Evolutionary conservation across 2,113 vertebrate species (phyloP), one percentile per base, ranked within the genome.

Genomic region (Takifugu bimaculatus): DNA sequence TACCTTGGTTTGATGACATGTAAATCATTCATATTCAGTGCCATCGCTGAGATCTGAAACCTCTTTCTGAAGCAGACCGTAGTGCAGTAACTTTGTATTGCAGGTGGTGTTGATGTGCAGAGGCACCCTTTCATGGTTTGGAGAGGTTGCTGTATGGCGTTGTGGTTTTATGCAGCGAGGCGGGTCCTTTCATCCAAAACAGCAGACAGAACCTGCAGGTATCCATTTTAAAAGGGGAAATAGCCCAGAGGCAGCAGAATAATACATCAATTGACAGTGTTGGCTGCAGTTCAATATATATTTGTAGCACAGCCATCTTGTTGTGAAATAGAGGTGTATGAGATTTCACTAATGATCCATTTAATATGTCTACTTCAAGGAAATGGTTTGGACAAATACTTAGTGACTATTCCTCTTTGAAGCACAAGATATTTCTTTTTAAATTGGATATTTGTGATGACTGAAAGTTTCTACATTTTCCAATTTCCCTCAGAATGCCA

Each of bases 91-190:
- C 35, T 39, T 39, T 48, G 14, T 48, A n/a, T 48, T 14, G 45
- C 45, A 10, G 35, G 2, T 39, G 45, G 3, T 48, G 13, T 6
- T 75, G 32, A 63, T 50, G 64, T 72, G 54, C 45, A 75, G 70
- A 62, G 28, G 51, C 62, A 45, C 65, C 65, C 74, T 74, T 68
- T 63, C 65, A 52, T 72, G 71, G 63, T 74, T 84, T 72, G 68
- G 12, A 54, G 20, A 78, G 78, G 20, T 20, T 20, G 20, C 20
- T 20, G 20, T 81, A 77, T 74, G 75, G 76, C 60, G 50, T 15
- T 48, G 2, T 28, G 53, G 63, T 68, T 28, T 54, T 26, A 2
- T 72, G 65, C 68, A 74, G 43, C 66, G 64, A 77, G 49, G 42
- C 65, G 63, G 43, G 62, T 67, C 26, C 57, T 66, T 77, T 81